phyloP scores from a whole-genome alignment of 2,888 invertebrate species.

The Cataglyphis albicans region DNA sequence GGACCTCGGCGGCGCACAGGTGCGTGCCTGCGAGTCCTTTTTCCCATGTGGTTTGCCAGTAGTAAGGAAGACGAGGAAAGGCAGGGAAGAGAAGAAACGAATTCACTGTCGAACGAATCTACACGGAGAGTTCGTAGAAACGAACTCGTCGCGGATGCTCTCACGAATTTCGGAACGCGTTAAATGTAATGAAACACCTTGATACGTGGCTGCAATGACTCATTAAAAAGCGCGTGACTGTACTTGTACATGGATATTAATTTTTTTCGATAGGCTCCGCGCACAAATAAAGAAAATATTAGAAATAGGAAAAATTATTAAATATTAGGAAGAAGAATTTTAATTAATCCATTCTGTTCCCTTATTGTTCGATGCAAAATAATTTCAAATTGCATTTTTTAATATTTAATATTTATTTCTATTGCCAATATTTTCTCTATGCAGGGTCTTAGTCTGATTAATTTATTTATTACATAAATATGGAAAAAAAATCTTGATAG shows the following conservation, averaged over 20 bases:
- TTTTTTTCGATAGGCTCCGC: background rate
- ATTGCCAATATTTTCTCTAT: no score
- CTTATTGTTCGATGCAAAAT: no score
- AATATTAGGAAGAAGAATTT: no score
- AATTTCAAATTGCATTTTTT: no score
- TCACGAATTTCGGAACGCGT: slow-evolving; percentile 41
- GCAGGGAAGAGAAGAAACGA: slow-evolving; percentile 5
- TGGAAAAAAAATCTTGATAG: background rate
- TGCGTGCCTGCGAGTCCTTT: slow-evolving; percentile 73
- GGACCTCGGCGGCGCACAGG: slow-evolving; percentile 69
- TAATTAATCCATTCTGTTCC: no score
- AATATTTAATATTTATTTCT: no score
- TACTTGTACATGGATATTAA: slow-evolving; percentile 19
- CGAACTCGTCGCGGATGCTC: slow-evolving; percentile 33
- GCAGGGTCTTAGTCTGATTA: background rate
- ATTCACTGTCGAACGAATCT: slow-evolving; percentile 13
- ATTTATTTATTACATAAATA: background rate
- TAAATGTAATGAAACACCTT: slow-evolving; percentile 25
- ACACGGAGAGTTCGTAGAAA: slow-evolving; percentile 67
- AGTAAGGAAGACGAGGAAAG: slow-evolving; percentile 29
- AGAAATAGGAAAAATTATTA: no score
- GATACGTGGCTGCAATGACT: background rate
- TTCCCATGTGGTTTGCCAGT: slow-evolving; percentile 49
- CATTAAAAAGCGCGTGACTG: slow-evolving; percentile 27
- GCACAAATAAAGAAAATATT: no score